phyloP scores from a whole-genome alignment of 2,113 vertebrate genomes.

The Nyctibius bracteatus region DNA sequence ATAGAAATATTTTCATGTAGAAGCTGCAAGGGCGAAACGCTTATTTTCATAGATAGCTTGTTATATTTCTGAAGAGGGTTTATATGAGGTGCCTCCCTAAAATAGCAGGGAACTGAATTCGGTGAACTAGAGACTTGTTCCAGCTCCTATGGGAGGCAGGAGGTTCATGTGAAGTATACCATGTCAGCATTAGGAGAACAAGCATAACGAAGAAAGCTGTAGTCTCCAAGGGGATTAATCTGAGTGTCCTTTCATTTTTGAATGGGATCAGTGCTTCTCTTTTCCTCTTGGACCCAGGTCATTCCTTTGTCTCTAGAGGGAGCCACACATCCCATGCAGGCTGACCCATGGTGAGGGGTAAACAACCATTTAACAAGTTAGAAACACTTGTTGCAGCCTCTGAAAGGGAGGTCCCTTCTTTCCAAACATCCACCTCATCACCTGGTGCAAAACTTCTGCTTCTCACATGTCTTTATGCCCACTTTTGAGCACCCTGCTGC shows the following conservation, averaged over 20 bases:
- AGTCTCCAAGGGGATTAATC: neutral
- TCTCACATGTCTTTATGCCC: neutral
- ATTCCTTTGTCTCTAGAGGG: neutral
- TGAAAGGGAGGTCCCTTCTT: neutral
- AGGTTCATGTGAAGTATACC: neutral
- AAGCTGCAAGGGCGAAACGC: neutral
- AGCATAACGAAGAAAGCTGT: neutral
- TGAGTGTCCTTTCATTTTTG: neutral
- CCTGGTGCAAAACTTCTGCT: neutral
- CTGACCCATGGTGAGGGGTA: neutral
- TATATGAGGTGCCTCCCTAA: neutral
- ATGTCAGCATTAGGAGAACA: neutral
- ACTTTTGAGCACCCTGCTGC: neutral
- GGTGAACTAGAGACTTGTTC: neutral
- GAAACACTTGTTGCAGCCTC: neutral
- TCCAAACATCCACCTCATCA: neutral
- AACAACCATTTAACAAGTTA: neutral
- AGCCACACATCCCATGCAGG: neutral
- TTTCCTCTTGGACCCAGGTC: neutral
- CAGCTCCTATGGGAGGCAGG: neutral
- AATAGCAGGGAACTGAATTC: neutral
- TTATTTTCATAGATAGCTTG: neutral
- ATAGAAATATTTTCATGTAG: neutral
- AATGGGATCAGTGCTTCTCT: neutral
- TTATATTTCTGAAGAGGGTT: neutral